phyloP scores from a whole-genome alignment of 2,113 vertebrate species.

The Megaptera novaeangliae region DNA sequence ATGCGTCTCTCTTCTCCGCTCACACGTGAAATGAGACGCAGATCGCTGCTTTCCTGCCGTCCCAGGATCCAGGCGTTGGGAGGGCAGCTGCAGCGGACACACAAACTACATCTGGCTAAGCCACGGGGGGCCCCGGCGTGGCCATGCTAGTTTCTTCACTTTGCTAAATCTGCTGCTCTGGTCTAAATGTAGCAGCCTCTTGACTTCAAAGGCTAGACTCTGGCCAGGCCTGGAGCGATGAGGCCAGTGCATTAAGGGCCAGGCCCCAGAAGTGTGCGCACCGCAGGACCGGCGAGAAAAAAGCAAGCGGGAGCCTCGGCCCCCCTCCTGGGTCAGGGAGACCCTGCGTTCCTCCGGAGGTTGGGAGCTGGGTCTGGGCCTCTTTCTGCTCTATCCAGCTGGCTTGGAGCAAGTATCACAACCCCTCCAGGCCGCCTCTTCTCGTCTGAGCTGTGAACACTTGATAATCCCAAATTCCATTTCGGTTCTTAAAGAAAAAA shows the following conservation, averaged over 20 bases:
- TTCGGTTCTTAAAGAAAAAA: background rate
- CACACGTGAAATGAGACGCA: background rate
- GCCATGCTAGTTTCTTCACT: background rate
- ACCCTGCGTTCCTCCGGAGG: accelerated
- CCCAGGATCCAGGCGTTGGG: background rate
- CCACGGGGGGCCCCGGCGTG: accelerated
- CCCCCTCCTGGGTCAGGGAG: accelerated
- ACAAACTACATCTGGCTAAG: accelerated
- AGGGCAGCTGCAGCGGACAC: background rate
- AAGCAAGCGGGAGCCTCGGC: accelerated
- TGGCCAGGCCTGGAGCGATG: background rate
- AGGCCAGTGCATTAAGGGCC: background rate
- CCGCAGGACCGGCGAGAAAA: background rate
- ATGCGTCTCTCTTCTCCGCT: background rate
- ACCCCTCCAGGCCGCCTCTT: background rate
- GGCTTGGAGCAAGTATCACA: background rate
- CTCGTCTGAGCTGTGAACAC: background rate
- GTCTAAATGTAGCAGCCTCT: background rate
- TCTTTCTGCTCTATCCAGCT: background rate
- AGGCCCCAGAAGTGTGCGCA: background rate
- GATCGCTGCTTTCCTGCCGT: background rate
- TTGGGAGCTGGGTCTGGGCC: background rate
- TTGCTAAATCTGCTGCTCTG: background rate
- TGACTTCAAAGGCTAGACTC: background rate
- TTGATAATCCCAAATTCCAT: background rate